These are phyloP conservation scores for Teleogryllus oceanicus DNA, from an alignment of 2,888 invertebrate genomes.

Conservation along the genomic window DNA sequence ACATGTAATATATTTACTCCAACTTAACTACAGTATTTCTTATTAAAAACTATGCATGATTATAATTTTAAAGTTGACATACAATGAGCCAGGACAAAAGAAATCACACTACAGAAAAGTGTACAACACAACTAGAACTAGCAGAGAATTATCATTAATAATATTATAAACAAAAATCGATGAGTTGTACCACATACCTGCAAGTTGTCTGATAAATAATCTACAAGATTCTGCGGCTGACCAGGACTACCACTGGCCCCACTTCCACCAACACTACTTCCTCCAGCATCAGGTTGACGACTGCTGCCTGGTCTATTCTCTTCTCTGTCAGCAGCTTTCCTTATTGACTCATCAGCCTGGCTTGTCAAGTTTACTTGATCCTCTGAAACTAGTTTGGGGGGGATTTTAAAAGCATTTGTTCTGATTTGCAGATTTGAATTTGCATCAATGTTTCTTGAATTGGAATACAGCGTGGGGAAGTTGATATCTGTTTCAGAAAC, in stretches of 20 bases:
- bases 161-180: background rate
- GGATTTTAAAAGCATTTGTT: background rate
- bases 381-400: background rate
- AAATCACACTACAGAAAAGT: slow-evolving; percentile 1
- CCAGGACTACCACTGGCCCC: slow-evolving; percentile 12
- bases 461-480: background rate
- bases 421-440: background rate
- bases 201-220: slow-evolving; percentile 60
- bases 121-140: too few species aligned
- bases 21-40: too few species aligned
- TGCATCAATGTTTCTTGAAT: background rate
- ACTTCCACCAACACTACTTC: background rate
- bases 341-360: background rate
- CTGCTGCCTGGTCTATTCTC: background rate
- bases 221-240: slow-evolving; percentile 52
- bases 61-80: too few species aligned
- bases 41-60: too few species aligned
- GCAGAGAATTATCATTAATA: background rate
- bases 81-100: background rate
- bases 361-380: background rate
- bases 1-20: too few species aligned
- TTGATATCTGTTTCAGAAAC: background rate
- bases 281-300: background rate
- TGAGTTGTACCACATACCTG: slow-evolving; percentile 45
- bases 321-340: slow-evolving; percentile 4